Conservation (phyloP, 2,888 invertebrate genomes). For the Andricus curvator region DNA sequence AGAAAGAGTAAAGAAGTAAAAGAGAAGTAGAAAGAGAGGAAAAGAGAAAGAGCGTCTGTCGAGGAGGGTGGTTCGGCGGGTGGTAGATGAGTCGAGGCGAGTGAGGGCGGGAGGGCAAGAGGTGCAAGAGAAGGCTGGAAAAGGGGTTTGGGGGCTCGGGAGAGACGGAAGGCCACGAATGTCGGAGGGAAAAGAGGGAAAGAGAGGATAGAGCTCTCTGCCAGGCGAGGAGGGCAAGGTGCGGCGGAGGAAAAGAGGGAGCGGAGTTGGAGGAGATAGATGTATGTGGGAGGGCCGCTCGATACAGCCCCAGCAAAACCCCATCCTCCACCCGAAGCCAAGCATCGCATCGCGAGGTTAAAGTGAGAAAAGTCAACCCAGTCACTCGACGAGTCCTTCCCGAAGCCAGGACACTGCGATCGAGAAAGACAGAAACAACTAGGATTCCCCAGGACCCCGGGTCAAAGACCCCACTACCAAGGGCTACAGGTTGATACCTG, state of each 20-base stretch:
- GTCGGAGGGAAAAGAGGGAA: constrained; percentile 75
- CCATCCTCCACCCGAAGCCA: constrained; percentile 74
- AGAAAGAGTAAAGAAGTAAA: constrained; percentile 54
- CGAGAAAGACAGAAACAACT: constrained; percentile 52
- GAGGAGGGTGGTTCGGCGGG: constrained; percentile 53
- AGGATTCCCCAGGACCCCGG: constrained; percentile 61
- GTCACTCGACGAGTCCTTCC: constrained; percentile 73
- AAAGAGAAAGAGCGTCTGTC: constrained; percentile 50
- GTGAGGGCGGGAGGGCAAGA: constrained; percentile 60
- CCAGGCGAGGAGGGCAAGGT: constrained; percentile 51
- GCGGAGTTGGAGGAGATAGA: constrained; percentile 76
- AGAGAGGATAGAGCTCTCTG: constrained; percentile 62
- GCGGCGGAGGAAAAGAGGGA: constrained; percentile 62
- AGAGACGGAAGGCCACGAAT: constrained; percentile 71
- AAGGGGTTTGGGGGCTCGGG: constrained; percentile 60
- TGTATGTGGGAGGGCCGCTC: constrained; percentile 78
- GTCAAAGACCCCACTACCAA: constrained; percentile 62
- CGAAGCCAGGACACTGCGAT: constrained; percentile 66
- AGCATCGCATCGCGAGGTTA: constrained; percentile 78
- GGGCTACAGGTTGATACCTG: constrained; percentile 47
- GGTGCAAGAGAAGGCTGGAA: constrained; percentile 67
- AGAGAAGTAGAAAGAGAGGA: constrained; percentile 53
- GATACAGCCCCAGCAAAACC: constrained; percentile 78
- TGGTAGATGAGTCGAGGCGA: constrained; percentile 67
- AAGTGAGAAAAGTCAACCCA: constrained; percentile 78